These are phyloP conservation scores for Hoplodrina ambigua DNA, from an alignment of 2,888 invertebrate species.

Conservation along the genomic window DNA sequence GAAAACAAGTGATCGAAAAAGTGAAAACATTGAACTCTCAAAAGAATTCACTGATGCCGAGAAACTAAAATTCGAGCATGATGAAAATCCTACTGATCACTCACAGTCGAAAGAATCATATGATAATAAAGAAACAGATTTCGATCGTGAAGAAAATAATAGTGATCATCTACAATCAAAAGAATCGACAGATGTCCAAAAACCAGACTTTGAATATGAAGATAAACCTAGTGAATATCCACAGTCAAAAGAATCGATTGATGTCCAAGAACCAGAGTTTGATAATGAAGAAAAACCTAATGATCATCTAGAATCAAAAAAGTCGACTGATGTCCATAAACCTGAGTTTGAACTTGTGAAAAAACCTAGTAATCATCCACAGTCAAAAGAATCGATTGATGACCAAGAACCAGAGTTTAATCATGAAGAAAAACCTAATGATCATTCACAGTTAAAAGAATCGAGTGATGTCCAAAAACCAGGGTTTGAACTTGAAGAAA, in stretches of 20 bases:
- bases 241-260: background rate
- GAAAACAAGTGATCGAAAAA: background rate
- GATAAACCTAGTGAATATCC: background rate
- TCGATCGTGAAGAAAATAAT: too few species aligned
- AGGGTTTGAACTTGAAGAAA: too few species aligned
- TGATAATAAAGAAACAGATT: too few species aligned
- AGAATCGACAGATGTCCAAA: background rate
- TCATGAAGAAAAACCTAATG: constrained; percentile 32
- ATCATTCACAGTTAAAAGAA: background rate
- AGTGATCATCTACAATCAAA: too few species aligned
- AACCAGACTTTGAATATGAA: rapidly evolving
- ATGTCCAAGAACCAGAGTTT: constrained; percentile 27
- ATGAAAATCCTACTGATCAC: background rate
- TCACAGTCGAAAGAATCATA: too few species aligned
- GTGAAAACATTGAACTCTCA: constrained; percentile 3
- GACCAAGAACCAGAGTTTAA: constrained; percentile 30
- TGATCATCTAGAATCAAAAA: background rate
- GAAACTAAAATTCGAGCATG: background rate
- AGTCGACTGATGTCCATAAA: background rate
- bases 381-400: background rate
- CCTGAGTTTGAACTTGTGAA: too few species aligned
- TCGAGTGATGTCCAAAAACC: background rate
- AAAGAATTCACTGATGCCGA: background rate
- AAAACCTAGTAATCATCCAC: background rate
- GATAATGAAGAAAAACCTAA: constrained; percentile 36